Evolutionary conservation across 2,113 vertebrate species (phyloP).

Genomic region (Andinoacara biseriatus): DNA sequence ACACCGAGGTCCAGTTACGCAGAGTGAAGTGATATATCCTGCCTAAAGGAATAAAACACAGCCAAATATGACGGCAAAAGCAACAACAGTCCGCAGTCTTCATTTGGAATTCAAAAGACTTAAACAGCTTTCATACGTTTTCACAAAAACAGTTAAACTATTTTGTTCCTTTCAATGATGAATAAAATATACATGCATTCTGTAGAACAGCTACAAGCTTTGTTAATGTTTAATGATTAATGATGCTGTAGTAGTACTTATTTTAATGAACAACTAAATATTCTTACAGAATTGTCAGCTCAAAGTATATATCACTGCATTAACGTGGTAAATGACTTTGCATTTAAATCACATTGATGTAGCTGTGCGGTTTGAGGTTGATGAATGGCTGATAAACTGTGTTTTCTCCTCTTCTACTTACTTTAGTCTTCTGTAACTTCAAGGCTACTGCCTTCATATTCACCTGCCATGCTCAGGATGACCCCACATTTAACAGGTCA

Average conservation of each 20-base stretch:
- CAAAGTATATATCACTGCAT: neutral
- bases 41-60: slow-evolving; percentile 5
- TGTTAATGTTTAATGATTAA: slow-evolving; percentile 12
- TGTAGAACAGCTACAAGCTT: neutral
- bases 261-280: neutral
- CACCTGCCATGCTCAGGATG: slow-evolving; percentile 10
- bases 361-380: neutral
- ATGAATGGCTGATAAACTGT: neutral
- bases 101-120: slow-evolving; percentile 17
- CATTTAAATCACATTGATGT: neutral
- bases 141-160: neutral
- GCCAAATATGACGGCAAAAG: neutral
- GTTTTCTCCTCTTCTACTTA: slow-evolving; percentile 2
- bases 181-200: neutral
- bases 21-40: neutral
- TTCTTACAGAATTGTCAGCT: neutral
- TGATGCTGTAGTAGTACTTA: neutral
- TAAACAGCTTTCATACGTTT: neutral
- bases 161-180: slow-evolving; percentile 1
- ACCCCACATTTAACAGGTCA: slow-evolving; percentile 36
- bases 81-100: neutral
- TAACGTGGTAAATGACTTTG: neutral
- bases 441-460: neutral
- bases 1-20: neutral
- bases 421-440: neutral